Percentiles rank a stretch among this genome's conserved stretches.
These are phyloP conservation scores for Tuberolachnus salignus DNA, from an alignment of 2,888 invertebrate species.

Conservation along the genomic window DNA sequence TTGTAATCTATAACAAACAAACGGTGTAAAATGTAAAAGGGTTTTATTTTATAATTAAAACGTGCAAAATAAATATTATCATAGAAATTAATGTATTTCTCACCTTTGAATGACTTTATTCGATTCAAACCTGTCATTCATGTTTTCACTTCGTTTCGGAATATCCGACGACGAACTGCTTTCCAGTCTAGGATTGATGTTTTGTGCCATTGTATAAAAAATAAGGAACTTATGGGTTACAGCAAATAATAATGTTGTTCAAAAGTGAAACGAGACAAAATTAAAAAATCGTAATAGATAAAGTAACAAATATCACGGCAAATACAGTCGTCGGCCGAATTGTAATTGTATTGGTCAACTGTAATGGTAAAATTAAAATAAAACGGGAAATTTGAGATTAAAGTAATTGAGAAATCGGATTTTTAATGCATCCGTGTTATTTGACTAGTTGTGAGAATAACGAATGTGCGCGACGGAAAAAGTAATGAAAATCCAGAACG, in stretches of 20 bases:
- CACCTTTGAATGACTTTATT: constrained; percentile 53
- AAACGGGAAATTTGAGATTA: background rate
- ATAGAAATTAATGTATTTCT: background rate
- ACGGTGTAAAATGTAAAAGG: background rate
- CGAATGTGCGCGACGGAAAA: background rate
- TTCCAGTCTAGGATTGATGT: constrained; percentile 81
- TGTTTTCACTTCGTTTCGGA: constrained; percentile 79
- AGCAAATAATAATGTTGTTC: background rate
- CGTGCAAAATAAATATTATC: background rate
- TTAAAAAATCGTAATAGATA: background rate
- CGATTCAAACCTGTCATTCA: constrained; percentile 49
- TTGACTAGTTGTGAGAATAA: background rate
- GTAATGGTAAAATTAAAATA: background rate
- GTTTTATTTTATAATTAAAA: background rate
- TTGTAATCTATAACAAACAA: constrained; percentile 72
- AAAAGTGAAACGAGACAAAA: no score
- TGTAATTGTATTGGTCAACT: no score
- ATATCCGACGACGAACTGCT: constrained; percentile 75
- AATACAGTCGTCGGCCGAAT: no score
- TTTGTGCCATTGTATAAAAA: constrained; percentile 75
- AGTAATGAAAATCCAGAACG: background rate
- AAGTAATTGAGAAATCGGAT: background rate
- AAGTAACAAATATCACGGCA: background rate
- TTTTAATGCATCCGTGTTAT: background rate
- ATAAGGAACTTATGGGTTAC: background rate